phyloP scores from a whole-genome alignment of 2,888 invertebrate species.

The Junonia oenone region DNA sequence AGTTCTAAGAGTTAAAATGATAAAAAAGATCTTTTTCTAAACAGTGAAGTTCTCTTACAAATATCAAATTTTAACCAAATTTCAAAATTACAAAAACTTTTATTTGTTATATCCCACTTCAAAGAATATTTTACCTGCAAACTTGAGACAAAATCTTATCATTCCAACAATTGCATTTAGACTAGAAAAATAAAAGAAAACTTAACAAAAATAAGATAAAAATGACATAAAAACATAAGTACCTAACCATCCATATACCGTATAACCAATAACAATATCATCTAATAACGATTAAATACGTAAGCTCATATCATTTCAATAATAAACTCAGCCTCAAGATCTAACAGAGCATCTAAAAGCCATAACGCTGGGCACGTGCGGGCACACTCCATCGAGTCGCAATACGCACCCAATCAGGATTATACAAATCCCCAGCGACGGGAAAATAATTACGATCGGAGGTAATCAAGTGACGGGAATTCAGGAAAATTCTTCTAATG shows the following conservation, averaged over 20 bases:
- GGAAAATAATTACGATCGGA: constrained; percentile 71
- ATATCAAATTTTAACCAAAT: too few relatives aligned
- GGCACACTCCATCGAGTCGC: constrained; percentile 72
- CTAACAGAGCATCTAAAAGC: constrained; percentile 24
- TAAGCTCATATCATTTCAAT: constrained; percentile 2
- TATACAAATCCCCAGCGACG: constrained; percentile 70
- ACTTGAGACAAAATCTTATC: too few relatives aligned
- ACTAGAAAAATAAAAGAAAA: too few relatives aligned
- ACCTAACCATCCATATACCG: background rate
- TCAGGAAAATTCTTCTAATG: constrained; percentile 54
- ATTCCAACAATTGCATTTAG: too few relatives aligned
- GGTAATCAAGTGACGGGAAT: constrained; percentile 69
- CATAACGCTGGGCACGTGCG: constrained; percentile 52
- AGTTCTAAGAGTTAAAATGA: too few relatives aligned
- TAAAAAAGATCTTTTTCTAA: too few relatives aligned
- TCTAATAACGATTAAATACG: constrained; percentile 1
- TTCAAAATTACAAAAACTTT: too few relatives aligned
- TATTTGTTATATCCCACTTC: too few relatives aligned
- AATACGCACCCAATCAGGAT: constrained; percentile 78
- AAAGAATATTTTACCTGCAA: too few relatives aligned
- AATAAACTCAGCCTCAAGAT: constrained; percentile 2
- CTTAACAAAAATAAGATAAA: too few relatives aligned
- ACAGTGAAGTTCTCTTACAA: too few relatives aligned
- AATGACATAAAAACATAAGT: background rate
- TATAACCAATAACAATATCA: background rate